Base-by-base conservation (phyloP, 2,797 vertebrate genomes). In the Octomys mimax region DNA sequence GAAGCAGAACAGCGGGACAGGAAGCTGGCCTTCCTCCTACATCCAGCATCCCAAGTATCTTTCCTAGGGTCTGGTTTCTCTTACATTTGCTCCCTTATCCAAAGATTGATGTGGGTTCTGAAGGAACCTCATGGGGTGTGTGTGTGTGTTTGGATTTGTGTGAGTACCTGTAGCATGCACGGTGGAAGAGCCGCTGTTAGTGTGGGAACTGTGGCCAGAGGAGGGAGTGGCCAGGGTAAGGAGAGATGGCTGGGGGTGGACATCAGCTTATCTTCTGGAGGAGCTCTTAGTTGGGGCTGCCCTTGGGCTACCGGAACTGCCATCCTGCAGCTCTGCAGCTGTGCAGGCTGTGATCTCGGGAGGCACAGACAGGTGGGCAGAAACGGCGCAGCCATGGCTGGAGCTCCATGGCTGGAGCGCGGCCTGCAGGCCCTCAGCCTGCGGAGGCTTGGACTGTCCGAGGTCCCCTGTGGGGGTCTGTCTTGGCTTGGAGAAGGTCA, bases 351-450 rank as follows among this genome's bases (percentile, higher is more conserved):
- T 92, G 88, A 70, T 96, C 96, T 84, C 93, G 93, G 31, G 36
- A 90, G 97, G 90, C 86, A 91, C 84, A 96, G 96, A 95, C 92
- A 97, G 97, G 93, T 97, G 95, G 71, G 39, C 75, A 95, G 95
- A 97, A 98, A 92, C 90, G 96, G 90, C 96, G 92, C 81, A 86
- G 91, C 85, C 79, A 57, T 66, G 62, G 89, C 80, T 92, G 13
- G 22, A 52, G 85, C 86, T 66, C 81, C 79, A 57, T 66, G 68
- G 89, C 80, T 92, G 13, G 19, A 52, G 87, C 86, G 59, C 79
- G 19, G 54, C 54, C 54, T 57, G 54, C 16, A 18, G 95, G 31
- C 13, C 1, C 90, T 71, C 84, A 93, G 90, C 1, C 88, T 71
- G 92, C 92, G 92, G 96, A 96, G 97, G 95, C 97, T 95, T 78